phyloP scores from a whole-genome alignment of 1,140 invertebrate genomes.

The Drosophila trapezifrons region DNA sequence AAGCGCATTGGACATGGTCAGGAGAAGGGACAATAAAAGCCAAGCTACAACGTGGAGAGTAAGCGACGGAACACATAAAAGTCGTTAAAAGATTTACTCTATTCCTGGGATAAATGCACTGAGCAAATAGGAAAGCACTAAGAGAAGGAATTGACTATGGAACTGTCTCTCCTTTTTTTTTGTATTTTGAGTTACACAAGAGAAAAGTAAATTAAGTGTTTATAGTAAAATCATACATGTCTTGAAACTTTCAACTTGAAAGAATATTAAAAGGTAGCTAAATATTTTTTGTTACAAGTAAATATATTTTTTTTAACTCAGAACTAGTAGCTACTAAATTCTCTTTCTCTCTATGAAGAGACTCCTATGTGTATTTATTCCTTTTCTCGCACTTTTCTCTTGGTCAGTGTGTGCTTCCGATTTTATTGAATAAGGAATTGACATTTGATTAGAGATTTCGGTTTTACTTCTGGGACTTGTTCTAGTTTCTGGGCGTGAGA shows the following conservation, averaged over 20 bases:
- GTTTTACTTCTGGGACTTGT: constrained; percentile 33
- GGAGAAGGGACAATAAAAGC: constrained; percentile 31
- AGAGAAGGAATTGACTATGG: no score
- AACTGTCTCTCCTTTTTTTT: neutral
- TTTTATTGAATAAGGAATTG: constrained; percentile 79
- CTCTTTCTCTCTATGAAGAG: neutral
- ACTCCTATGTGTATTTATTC: constrained; percentile 24
- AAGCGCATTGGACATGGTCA: constrained; percentile 63
- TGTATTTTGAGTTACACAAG: neutral
- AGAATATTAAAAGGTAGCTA: no score
- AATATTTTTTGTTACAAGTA: neutral
- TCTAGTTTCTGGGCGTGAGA: constrained; percentile 31
- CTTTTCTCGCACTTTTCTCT: constrained; percentile 14
- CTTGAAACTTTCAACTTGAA: no score
- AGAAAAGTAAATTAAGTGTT: no score
- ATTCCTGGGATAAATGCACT: constrained; percentile 2
- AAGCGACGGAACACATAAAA: constrained; percentile 41
- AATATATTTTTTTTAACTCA: neutral
- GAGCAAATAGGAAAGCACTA: neutral
- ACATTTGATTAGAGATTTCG: constrained; percentile 80
- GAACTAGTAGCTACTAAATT: neutral
- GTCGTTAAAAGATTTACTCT: constrained; percentile 79
- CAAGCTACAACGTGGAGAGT: constrained; percentile 37
- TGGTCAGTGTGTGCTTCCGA: constrained; percentile 47
- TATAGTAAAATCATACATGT: no score